These are phyloP conservation scores for Fulica atra DNA, from an alignment of 2,113 vertebrate genomes.

Conservation along the genomic window DNA sequence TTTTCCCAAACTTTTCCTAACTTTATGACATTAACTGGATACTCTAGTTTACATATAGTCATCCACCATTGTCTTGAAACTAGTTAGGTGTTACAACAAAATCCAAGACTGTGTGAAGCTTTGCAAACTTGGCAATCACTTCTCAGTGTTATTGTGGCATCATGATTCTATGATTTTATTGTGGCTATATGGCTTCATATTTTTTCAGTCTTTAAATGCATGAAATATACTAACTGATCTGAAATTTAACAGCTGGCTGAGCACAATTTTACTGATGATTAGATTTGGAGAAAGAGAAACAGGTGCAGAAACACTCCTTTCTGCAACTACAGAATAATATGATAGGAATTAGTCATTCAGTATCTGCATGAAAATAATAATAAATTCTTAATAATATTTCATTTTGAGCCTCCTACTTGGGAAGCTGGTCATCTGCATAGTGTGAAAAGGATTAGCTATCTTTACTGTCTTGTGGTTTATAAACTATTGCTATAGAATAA, in stretches of 20 bases:
- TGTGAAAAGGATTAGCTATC: neutral
- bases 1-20: neutral
- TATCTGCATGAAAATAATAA: constrained; percentile 25
- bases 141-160: neutral
- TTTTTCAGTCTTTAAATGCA: constrained; percentile 2
- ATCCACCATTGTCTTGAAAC: neutral
- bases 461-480: neutral
- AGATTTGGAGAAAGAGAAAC: constrained; percentile 19
- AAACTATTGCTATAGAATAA: neutral
- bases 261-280: constrained; percentile 11
- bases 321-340: constrained; percentile 38
- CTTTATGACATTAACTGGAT: neutral
- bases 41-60: neutral
- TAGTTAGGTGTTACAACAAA: neutral
- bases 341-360: constrained; percentile 26
- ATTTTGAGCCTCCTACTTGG: neutral
- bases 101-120: neutral
- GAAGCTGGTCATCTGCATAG: neutral
- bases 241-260: constrained; percentile 30
- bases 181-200: neutral
- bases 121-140: neutral
- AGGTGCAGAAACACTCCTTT: constrained; percentile 30
- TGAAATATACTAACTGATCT: neutral
- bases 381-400: constrained; percentile 36
- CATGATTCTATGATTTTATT: neutral